Evolutionary conservation across 2,888 invertebrate species (phyloP).

Genomic region (Galeruca laticollis): DNA sequence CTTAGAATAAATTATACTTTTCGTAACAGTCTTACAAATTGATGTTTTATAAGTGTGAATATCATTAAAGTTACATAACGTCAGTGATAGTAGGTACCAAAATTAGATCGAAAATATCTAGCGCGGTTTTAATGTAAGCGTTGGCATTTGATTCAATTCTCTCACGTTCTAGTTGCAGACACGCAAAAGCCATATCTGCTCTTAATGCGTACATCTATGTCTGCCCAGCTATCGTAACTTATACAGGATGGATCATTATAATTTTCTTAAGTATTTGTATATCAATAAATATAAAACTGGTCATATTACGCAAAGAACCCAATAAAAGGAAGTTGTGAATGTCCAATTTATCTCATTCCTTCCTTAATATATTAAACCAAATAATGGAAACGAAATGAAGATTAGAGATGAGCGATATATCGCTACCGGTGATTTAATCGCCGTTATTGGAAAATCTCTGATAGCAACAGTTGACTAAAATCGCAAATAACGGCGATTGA

Average conservation of each 20-base stretch:
- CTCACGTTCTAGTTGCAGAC: constrained; percentile 62
- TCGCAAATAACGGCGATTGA: no score
- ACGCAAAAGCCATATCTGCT: constrained; percentile 50
- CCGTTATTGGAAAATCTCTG: no score
- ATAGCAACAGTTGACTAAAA: no score
- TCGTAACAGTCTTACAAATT: not conserved
- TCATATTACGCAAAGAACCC: not conserved
- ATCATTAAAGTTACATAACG: not conserved
- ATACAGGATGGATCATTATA: not conserved
- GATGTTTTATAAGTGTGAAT: not conserved
- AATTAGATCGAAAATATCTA: constrained; percentile 51
- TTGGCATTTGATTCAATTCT: constrained; percentile 59
- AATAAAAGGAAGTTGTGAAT: no score
- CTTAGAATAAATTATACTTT: no score
- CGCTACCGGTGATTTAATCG: no score
- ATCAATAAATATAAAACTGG: no score
- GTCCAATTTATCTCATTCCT: no score
- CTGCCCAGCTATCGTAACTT: constrained; percentile 38
- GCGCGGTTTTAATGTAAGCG: constrained; percentile 50
- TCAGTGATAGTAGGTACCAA: not conserved
- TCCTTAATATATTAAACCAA: no score
- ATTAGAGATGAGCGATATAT: no score
- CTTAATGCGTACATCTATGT: constrained; percentile 42
- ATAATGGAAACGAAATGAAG: no score
- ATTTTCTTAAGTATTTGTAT: no score